phyloP scores from a whole-genome alignment of 2,113 vertebrate species.

The Elephantulus edwardii region DNA sequence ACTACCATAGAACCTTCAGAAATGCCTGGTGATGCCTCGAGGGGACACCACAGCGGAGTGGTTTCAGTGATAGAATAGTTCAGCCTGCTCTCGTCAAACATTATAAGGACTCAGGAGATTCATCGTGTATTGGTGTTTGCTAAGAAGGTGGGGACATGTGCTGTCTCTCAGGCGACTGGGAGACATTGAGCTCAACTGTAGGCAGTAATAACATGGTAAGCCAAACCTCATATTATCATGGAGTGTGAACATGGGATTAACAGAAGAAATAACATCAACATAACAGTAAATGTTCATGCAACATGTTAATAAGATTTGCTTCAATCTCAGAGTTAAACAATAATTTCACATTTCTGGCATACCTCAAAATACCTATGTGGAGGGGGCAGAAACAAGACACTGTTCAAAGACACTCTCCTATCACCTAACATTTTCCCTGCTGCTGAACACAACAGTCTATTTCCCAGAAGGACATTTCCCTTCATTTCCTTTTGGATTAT shows the following conservation, averaged over 20 bases:
- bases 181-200: background rate
- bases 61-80: background rate
- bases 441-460: too few relatives aligned
- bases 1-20: background rate
- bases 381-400: background rate
- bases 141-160: conserved; percentile 54
- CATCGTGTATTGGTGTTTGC: background rate
- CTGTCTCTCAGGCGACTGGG: conserved; percentile 56
- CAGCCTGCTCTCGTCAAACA: background rate
- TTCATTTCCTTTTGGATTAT: too few relatives aligned
- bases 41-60: too few relatives aligned
- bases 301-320: conserved; percentile 19
- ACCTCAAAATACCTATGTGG: background rate
- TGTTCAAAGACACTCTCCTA: too few relatives aligned
- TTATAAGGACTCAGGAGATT: background rate
- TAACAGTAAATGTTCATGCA: conserved; percentile 5
- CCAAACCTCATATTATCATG: conserved; percentile 55
- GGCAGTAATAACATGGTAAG: conserved; percentile 40
- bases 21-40: background rate
- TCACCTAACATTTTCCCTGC: too few relatives aligned
- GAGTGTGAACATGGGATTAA: conserved; percentile 48
- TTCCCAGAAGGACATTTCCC: too few relatives aligned
- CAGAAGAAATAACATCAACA: conserved; percentile 52
- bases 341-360: background rate
- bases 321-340: background rate